Percentiles rank a stretch among this genome's conserved stretches.
Conservation (phyloP, 2,113 vertebrate species). For the Neomonachus schauinslandi region DNA sequence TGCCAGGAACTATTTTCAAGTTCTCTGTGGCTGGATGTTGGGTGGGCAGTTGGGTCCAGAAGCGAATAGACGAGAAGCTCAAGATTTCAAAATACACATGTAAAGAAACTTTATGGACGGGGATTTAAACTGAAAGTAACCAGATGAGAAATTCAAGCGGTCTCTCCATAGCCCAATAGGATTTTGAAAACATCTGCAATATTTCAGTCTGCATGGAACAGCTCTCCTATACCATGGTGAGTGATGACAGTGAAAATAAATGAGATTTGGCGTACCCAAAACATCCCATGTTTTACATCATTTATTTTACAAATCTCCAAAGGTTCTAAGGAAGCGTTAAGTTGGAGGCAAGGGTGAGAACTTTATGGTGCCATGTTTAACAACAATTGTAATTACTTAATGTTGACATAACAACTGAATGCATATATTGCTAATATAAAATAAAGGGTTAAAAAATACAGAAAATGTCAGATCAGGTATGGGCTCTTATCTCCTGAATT, state of each 20-base stretch:
- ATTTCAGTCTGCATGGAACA: conserved; percentile 81
- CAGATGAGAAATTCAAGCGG: conserved; percentile 74
- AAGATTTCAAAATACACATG: conserved; percentile 76
- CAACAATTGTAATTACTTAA: conserved; percentile 61
- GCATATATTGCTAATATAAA: conserved; percentile 25
- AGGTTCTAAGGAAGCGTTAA: conserved; percentile 80
- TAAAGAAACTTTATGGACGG: conserved; percentile 75
- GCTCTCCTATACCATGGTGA: conserved; percentile 81
- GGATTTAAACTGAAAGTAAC: conserved; percentile 82
- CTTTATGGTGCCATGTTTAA: conserved; percentile 44
- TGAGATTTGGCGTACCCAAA: conserved; percentile 84
- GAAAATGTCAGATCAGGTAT: neutral
- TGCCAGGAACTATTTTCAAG: conserved; percentile 54
- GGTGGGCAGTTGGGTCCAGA: conserved; percentile 71
- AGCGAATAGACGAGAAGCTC: conserved; percentile 74
- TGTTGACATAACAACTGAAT: conserved; percentile 41
- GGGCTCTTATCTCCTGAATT: neutral
- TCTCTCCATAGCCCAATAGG: conserved; percentile 76
- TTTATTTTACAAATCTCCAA: conserved; percentile 79
- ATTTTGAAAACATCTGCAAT: conserved; percentile 86
- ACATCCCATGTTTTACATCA: conserved; percentile 83
- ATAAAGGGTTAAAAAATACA: neutral
- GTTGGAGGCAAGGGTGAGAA: conserved; percentile 68
- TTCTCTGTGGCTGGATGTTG: conserved; percentile 73
- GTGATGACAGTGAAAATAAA: conserved; percentile 86